phyloP scores from a whole-genome alignment of 2,888 invertebrate genomes.

The Heteromyza rotundicornis region DNA sequence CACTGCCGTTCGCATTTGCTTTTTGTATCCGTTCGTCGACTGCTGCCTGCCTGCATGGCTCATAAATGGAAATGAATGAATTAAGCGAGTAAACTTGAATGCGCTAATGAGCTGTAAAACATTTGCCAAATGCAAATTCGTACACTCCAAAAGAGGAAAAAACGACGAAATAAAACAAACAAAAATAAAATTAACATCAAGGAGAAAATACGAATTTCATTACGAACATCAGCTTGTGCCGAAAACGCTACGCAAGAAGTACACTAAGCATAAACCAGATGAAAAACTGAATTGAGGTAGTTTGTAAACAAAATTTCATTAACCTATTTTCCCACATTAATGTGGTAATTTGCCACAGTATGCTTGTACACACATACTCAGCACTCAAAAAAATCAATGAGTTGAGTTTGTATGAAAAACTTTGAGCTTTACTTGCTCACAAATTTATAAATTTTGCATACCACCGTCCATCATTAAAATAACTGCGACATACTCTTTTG shows the following conservation, averaged over 20 bases:
- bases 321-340: background rate
- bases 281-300: background rate
- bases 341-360: too few relatives aligned
- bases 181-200: too few relatives aligned
- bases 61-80: background rate
- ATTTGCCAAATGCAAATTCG: background rate
- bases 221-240: too few relatives aligned
- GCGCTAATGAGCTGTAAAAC: conserved; percentile 1
- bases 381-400: too few relatives aligned
- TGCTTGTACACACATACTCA: too few relatives aligned
- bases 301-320: conserved; percentile 4
- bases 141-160: background rate
- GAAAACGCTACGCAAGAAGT: background rate
- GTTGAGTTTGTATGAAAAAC: too few relatives aligned
- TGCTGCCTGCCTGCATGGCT: background rate
- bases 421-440: too few relatives aligned
- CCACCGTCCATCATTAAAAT: too few relatives aligned
- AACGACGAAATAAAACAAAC: too few relatives aligned
- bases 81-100: background rate
- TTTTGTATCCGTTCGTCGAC: background rate
- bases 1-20: background rate
- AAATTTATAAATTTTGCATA: too few relatives aligned
- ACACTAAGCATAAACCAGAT: too few relatives aligned
- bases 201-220: background rate
- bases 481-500: too few relatives aligned